Percentiles rank a stretch among this genome's conserved stretches.
phyloP scores from a whole-genome alignment of 2,113 vertebrate genomes.

The Lamprotornis superbus region DNA sequence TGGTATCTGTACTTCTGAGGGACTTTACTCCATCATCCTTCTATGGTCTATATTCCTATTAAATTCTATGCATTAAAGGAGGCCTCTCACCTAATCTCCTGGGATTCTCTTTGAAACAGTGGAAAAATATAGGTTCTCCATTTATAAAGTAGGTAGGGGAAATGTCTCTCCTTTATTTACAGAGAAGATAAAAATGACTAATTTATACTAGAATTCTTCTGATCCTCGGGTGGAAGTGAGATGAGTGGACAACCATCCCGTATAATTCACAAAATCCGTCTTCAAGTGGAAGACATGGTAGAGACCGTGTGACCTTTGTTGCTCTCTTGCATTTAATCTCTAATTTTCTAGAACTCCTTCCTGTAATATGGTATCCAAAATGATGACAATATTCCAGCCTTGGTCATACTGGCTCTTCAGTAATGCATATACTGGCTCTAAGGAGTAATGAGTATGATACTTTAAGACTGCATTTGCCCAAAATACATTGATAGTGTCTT shows the following conservation, averaged over 20 bases:
- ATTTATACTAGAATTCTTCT: not conserved
- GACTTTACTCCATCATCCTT: not conserved
- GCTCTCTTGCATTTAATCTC: not conserved
- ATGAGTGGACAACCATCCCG: not conserved
- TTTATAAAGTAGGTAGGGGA: not conserved
- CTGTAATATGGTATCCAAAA: not conserved
- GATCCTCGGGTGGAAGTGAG: not conserved
- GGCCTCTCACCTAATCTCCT: not conserved
- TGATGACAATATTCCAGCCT: not conserved
- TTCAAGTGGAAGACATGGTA: not conserved
- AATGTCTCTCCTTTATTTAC: not conserved
- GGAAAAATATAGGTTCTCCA: not conserved
- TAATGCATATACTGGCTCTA: not conserved
- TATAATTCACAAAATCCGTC: not conserved
- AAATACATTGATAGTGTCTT: not conserved
- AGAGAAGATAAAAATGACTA: not conserved
- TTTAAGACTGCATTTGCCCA: not conserved
- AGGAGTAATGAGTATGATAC: not conserved
- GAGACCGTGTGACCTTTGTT: not conserved
- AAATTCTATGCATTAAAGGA: not conserved
- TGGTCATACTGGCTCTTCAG: not conserved
- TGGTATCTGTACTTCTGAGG: not conserved
- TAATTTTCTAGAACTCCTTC: not conserved
- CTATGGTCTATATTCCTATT: not conserved
- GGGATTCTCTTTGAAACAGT: not conserved